Conservation (phyloP, 2,797 vertebrate species). For the Saxicola maurus region DNA sequence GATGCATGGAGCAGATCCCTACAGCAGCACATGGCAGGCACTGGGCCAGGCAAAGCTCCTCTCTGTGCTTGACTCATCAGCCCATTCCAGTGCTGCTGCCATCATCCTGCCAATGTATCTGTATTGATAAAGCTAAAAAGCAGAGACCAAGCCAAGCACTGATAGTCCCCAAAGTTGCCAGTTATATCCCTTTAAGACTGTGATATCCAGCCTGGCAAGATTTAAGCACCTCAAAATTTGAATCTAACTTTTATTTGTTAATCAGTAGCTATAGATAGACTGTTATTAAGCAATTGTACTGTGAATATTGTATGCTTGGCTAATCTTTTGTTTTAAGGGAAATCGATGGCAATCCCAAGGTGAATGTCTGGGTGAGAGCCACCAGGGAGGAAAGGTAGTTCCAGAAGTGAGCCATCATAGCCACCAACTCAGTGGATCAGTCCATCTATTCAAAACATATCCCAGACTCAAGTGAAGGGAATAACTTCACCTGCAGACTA, state of each 20-base stretch:
- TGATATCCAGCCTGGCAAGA: rapidly evolving
- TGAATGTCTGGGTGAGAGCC: not conserved
- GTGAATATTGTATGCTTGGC: not conserved
- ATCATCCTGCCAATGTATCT: rapidly evolving
- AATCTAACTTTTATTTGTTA: not conserved
- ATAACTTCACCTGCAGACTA: not conserved
- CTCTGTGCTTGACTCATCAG: rapidly evolving
- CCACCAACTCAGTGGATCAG: no score
- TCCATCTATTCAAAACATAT: not conserved
- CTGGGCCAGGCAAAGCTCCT: not conserved
- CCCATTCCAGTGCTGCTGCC: no score
- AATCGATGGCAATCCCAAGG: not conserved
- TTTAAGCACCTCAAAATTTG: not conserved
- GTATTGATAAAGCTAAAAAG: not conserved
- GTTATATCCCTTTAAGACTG: not conserved
- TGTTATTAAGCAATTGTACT: not conserved
- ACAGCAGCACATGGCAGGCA: rapidly evolving
- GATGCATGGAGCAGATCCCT: rapidly evolving
- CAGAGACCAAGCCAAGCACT: not conserved
- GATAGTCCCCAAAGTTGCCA: not conserved
- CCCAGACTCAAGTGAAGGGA: not conserved
- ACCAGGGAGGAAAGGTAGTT: not conserved
- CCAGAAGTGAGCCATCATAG: not conserved
- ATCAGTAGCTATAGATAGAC: not conserved
- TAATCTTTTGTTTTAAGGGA: not conserved